Evolutionary conservation across 2,888 invertebrate genomes (phyloP).

Genomic region (Archips xylosteana): DNA sequence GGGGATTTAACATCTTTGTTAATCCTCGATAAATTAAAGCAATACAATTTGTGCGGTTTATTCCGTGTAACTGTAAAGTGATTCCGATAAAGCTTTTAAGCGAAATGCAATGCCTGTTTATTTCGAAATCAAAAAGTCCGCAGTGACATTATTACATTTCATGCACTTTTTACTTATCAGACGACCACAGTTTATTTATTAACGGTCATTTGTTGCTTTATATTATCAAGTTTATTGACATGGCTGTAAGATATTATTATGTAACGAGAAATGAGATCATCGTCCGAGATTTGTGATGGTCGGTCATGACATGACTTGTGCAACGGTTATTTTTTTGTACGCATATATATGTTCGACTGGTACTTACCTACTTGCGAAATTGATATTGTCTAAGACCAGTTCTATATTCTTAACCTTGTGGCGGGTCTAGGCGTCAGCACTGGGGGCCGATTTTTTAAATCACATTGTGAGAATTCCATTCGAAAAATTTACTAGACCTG

Average conservation of each 20-base stretch:
- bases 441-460: no score
- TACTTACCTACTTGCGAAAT: constrained; percentile 11
- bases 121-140: constrained; percentile 29
- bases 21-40: neutral
- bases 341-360: constrained; percentile 18
- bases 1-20: neutral
- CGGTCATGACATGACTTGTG: constrained; percentile 44
- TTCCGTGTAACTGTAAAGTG: neutral
- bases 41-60: constrained; percentile 6
- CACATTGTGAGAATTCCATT: no score
- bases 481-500: no score
- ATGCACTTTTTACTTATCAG: constrained; percentile 34
- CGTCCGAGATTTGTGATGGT: constrained; percentile 57
- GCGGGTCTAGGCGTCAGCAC: neutral
- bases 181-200: constrained; percentile 42
- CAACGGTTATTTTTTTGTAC: constrained; percentile 44
- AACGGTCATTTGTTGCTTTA: constrained; percentile 50
- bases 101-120: constrained; percentile 19
- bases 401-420: neutral
- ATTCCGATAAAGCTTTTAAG: constrained; percentile 14
- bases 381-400: constrained; percentile 11
- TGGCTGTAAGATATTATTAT: constrained; percentile 51
- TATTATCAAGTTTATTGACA: constrained; percentile 60
- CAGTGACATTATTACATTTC: constrained; percentile 27
- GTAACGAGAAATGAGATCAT: constrained; percentile 63